These are phyloP conservation scores for Syrista parreyssii DNA, from an alignment of 2,888 invertebrate species.

Conservation along the genomic window DNA sequence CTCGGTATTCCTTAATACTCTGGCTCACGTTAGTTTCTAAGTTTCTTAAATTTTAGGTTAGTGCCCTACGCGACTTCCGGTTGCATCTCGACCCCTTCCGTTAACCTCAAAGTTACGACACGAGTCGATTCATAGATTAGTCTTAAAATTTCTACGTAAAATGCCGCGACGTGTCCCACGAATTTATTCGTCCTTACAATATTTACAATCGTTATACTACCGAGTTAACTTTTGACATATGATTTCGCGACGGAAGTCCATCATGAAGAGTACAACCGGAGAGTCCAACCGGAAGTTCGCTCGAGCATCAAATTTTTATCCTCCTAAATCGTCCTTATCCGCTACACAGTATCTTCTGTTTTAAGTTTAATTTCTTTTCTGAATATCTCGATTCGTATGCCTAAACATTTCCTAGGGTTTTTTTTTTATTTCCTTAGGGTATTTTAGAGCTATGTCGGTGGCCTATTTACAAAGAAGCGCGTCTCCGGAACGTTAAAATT, in stretches of 20 bases:
- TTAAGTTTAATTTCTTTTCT: constrained; percentile 12
- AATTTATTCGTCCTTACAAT: neutral
- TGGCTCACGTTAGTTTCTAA: neutral
- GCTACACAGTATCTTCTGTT: neutral
- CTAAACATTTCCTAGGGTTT: constrained; percentile 39
- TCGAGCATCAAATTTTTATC: neutral
- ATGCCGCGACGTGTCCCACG: neutral
- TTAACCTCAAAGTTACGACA: neutral
- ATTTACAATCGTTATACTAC: neutral
- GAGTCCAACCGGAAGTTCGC: neutral
- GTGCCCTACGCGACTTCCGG: neutral
- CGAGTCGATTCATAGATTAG: neutral
- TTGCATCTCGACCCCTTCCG: neutral
- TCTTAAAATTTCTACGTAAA: neutral
- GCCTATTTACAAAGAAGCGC: constrained; percentile 17
- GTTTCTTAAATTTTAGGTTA: neutral
- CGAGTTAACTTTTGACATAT: neutral
- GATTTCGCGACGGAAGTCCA: neutral
- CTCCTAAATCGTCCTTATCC: constrained; percentile 4
- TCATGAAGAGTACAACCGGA: neutral
- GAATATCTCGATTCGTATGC: constrained; percentile 22
- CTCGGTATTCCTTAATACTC: neutral
- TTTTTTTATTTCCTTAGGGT: constrained; percentile 16
- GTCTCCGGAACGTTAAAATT: constrained; percentile 29
- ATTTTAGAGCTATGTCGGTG: constrained; percentile 17